These are phyloP conservation scores for Pogona vitticeps DNA, from an alignment of 2,113 vertebrate species.

Conservation along the genomic window DNA sequence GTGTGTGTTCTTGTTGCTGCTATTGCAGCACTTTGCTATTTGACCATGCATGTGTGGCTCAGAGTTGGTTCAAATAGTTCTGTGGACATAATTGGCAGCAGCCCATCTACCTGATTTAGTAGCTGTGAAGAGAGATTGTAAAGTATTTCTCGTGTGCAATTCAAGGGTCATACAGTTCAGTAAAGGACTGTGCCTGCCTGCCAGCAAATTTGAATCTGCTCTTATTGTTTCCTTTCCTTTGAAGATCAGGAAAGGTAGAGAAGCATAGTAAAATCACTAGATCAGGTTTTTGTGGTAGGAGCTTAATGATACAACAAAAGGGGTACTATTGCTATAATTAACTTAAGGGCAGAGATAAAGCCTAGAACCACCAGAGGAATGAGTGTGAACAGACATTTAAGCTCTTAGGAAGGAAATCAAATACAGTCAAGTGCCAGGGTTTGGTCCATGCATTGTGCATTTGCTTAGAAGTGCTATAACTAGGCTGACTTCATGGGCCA, in stretches of 20 bases:
- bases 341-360: neutral
- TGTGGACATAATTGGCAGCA: neutral
- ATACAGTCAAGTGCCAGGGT: neutral
- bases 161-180: neutral
- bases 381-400: neutral
- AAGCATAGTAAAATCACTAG: neutral
- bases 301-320: neutral
- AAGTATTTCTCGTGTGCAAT: neutral
- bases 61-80: constrained; percentile 18
- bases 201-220: neutral
- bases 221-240: constrained; percentile 5
- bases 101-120: neutral
- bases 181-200: neutral
- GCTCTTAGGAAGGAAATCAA: neutral
- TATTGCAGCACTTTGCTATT: constrained; percentile 15
- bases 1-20: constrained; percentile 14
- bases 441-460: neutral
- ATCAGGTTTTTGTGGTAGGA: neutral
- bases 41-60: neutral
- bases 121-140: neutral
- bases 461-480: neutral
- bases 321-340: neutral
- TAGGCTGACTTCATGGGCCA: neutral
- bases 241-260: neutral
- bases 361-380: neutral